Base-by-base conservation (phyloP, 1,140 invertebrate genomes). In the Olivierus martensii region DNA sequence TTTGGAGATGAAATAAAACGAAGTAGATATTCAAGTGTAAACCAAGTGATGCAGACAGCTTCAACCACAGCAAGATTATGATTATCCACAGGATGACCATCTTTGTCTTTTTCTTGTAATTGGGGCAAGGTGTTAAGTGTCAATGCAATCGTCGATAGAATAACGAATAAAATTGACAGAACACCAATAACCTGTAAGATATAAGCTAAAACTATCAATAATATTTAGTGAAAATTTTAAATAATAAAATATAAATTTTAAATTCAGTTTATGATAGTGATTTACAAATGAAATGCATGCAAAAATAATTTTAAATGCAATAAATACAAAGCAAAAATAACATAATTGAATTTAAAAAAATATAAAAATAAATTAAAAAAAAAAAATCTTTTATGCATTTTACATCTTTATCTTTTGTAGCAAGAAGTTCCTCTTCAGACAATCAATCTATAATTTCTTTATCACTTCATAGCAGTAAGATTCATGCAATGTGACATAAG, bases 21-120 rank as follows among this genome's bases (percentile, higher is more conserved):
- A 62, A 98, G 79, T 66, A 97, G 78, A 75, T 99, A 99, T 74
- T 99, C 95, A 63, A 97, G 77, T 45, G 94, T 98, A 75, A 99
- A 99, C 92, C 96, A 99, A 59, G 93, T 92, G 71, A 99, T 99
- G 78, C 95, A 99, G 61, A 98, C 88, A 55, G 92, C 92, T 74
- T 99, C 95, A 65, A 96, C 87, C 80, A 91, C 87, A 63, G 87
- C 87, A 70, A 94, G 79, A 73, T 91, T 84, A 61, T 86, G 84
- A 76, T 93, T 93, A 75, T 93, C 90, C 63, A 53, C 60, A 19
- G 37, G 22, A 39, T 55, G 48, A 45, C 82, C 82, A 28, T 56
- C 55, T 81, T 80, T 74, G 61, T 87, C 82, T 67, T 78, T 76
- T 66, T 86, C 82, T 80, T 93, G 87, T 75, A 96, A 82, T 72